Base-by-base conservation (phyloP, 2,888 invertebrate species). In the Thalpophila matura region DNA sequence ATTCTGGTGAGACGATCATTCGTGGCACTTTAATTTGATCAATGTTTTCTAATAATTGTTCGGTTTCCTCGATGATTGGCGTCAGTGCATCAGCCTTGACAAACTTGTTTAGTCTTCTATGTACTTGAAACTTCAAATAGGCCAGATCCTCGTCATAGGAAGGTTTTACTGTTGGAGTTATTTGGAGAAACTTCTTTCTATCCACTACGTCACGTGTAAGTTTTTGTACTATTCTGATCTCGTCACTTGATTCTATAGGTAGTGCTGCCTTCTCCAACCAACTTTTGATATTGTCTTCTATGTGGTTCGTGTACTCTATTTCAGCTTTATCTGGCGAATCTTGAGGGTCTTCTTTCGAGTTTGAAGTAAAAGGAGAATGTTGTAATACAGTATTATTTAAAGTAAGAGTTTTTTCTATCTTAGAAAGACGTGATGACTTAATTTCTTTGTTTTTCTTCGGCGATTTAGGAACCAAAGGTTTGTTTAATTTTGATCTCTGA, bases 41-140 rank as follows among this genome's bases (percentile, higher is more conserved):
- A 20, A 67, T 12, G 0, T 7, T 42, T 2, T 10, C 0, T 14
- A 18, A 16, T 18, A 70, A 37, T 9, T 22, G 4, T 20, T 37
- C 33, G 0, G 35, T 29, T n/a, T 31, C 10, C 4, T 38, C 49
- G 3, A 71, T 35, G 0, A 71, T 0, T 14, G 33, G 7, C 14
- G 49, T 53, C 3, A 73, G 5, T 9, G 3, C 5, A 6, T 33
- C 33, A 27, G 10, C 1, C 0, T 50, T 6, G 0, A 55, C 6
- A 2, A 35, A n/a, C 16, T 0, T 5, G n/a, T 60, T 47, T 10
- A 70, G 35, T 12, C 46, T 68, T 0, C 46, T 46, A 12, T 51
- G 26, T 0, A 68, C 7, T 47, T 74, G 69, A 9, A 68, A 27
- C 9, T 68, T 68, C 29, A 70, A 38, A 37, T 29, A 42, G 1